These are phyloP conservation scores for Dasyurus viverrinus DNA, from an alignment of 2,113 vertebrate species.

Conservation along the genomic window DNA sequence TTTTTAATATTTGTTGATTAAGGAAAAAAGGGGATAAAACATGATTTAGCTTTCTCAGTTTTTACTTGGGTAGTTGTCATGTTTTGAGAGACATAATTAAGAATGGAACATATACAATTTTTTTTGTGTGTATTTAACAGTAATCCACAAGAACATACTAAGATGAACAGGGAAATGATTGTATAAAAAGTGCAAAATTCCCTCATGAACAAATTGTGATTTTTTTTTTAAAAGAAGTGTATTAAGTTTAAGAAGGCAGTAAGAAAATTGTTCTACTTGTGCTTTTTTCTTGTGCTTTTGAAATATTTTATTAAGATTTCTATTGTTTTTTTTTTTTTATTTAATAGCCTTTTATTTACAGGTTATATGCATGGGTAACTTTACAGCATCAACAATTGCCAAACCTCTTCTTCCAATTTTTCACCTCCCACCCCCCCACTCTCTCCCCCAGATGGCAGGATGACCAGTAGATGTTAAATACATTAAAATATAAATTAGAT, in stretches of 20 bases:
- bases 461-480: too few species aligned
- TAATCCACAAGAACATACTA: background rate
- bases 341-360: too few species aligned
- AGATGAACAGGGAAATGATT: background rate
- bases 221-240: background rate
- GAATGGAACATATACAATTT: background rate
- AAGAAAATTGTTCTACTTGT: background rate
- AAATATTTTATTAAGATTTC: background rate
- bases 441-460: too few species aligned
- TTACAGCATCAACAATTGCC: too few species aligned
- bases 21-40: background rate
- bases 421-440: too few species aligned
- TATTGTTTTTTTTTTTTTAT: too few species aligned
- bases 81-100: background rate
- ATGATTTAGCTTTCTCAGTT: background rate
- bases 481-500: too few species aligned
- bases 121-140: background rate
- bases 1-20: background rate
- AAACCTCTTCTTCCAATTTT: too few species aligned
- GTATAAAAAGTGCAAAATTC: background rate
- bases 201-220: background rate
- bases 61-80: background rate
- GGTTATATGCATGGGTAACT: too few species aligned
- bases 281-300: background rate
- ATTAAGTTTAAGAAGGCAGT: background rate